Percentiles rank a stretch among this genome's conserved stretches.
Conservation (phyloP, 2,888 invertebrate species). For the Cryptosula pallasiana region DNA sequence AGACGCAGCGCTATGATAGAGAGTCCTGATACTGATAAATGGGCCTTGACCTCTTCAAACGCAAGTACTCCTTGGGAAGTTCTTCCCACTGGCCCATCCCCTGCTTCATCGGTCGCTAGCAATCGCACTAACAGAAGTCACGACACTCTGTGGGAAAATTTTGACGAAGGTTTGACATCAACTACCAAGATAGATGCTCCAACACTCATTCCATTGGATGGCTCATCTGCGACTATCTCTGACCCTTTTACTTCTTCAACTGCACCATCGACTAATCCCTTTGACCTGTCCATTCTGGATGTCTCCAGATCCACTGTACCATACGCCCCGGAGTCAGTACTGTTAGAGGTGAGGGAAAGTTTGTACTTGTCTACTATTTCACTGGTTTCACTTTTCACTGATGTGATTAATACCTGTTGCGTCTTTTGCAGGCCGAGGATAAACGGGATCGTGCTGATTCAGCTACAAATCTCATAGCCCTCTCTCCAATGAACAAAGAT, state of each 20-base stretch:
- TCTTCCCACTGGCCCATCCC: no score
- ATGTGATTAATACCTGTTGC: no score
- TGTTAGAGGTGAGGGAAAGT: background rate
- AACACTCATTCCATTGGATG: background rate
- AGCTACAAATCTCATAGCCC: background rate
- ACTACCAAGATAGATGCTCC: background rate
- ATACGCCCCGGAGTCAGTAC: background rate
- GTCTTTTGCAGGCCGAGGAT: background rate
- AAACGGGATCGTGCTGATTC: background rate
- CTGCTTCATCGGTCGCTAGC: background rate
- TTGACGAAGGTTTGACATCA: background rate
- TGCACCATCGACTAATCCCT: background rate
- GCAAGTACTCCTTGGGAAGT: background rate
- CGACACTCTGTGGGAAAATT: background rate
- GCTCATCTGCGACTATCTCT: background rate
- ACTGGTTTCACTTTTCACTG: no score
- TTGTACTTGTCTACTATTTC: no score
- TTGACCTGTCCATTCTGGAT: background rate
- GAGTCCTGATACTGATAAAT: background rate
- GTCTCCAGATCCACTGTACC: background rate
- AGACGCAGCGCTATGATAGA: background rate
- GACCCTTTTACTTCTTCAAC: background rate
- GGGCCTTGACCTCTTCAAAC: background rate
- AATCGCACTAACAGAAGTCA: background rate
- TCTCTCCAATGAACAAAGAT: slow-evolving; percentile 21